phyloP scores from a whole-genome alignment of 2,113 vertebrate species.

The Mirza zaza region DNA sequence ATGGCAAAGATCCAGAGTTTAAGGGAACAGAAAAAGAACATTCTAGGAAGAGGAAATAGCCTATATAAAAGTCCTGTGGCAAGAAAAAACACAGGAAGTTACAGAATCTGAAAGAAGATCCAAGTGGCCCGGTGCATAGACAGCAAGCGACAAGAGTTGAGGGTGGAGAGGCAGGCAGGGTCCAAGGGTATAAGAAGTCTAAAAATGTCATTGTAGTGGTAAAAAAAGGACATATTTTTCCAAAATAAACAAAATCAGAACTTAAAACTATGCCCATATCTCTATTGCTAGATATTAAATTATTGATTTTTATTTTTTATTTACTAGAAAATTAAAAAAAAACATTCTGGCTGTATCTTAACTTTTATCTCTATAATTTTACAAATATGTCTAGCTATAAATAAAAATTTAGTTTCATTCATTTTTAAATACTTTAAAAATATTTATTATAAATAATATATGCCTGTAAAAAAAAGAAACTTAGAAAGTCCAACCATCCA shows the following conservation, averaged over 20 bases:
- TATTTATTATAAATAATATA: neutral
- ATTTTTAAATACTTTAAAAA: neutral
- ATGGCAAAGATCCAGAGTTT: neutral
- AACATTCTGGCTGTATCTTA: neutral
- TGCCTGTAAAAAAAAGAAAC: neutral
- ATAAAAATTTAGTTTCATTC: neutral
- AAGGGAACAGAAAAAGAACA: neutral
- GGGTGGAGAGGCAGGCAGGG: neutral
- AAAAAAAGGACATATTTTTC: neutral
- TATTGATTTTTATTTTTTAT: neutral
- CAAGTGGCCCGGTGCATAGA: neutral
- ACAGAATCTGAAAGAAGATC: neutral
- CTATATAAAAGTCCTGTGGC: neutral
- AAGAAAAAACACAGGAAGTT: neutral
- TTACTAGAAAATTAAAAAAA: neutral
- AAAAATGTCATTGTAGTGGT: neutral
- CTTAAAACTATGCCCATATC: neutral
- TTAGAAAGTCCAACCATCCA: neutral
- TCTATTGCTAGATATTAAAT: neutral
- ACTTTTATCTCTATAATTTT: neutral
- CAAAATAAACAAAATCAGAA: neutral
- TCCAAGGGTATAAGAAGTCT: neutral
- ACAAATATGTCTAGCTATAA: neutral
- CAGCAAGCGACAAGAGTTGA: neutral
- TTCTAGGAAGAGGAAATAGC: neutral